These are phyloP conservation scores for Epicampocera succincta DNA, from an alignment of 2,888 invertebrate genomes.

Conservation along the genomic window DNA sequence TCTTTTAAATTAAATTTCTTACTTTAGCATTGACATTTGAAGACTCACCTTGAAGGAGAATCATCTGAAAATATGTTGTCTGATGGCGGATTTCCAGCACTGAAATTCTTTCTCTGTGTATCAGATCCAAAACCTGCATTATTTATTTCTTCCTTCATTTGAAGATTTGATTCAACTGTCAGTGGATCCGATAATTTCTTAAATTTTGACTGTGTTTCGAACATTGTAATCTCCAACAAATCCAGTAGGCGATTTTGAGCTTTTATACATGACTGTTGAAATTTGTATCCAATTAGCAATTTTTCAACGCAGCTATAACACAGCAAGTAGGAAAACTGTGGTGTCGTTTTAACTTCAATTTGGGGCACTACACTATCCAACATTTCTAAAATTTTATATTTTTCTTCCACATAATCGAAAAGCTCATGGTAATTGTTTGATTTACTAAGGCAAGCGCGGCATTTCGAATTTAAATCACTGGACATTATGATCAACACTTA, in stretches of 20 bases:
- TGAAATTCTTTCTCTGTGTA: neutral
- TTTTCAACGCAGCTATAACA: slow-evolving; percentile 82
- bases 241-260: slow-evolving; percentile 80
- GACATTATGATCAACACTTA: slow-evolving; percentile 28
- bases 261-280: slow-evolving; percentile 82
- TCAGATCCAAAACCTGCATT: neutral
- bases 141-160: neutral
- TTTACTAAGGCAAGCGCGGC: slow-evolving; percentile 51
- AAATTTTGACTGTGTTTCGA: slow-evolving; percentile 1
- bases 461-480: slow-evolving; percentile 23
- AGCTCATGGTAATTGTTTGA: slow-evolving; percentile 30
- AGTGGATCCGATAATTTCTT: slow-evolving; percentile 40
- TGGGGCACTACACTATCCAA: slow-evolving; percentile 49
- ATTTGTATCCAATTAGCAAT: slow-evolving; percentile 82
- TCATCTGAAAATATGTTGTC: slow-evolving; percentile 24
- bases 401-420: slow-evolving; percentile 47
- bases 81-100: neutral
- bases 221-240: slow-evolving; percentile 5
- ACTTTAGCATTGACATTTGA: no score
- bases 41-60: slow-evolving; percentile 55
- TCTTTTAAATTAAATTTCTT: no score
- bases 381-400: slow-evolving; percentile 52
- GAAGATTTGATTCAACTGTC: slow-evolving; percentile 13
- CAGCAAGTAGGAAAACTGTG: slow-evolving; percentile 30
- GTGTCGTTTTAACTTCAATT: slow-evolving; percentile 34